A percentile compares a stretch with the other conserved stretches of the same genome.
phyloP scores from a whole-genome alignment of 2,797 vertebrate species.

The Mormyrus hasselquistii region DNA sequence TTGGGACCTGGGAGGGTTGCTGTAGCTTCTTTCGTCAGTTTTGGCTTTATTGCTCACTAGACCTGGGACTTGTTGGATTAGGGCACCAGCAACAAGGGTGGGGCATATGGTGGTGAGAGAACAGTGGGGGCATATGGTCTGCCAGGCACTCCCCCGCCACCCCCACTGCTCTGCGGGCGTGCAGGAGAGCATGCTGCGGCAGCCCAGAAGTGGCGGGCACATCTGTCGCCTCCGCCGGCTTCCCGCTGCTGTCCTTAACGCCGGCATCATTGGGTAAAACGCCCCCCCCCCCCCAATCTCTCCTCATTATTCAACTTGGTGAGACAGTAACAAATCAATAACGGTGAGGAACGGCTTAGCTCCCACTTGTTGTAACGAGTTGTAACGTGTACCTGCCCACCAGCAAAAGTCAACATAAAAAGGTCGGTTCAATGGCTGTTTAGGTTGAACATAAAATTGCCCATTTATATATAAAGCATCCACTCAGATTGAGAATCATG shows the following conservation, averaged over 20 bases:
- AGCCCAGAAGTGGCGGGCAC: conserved; percentile 33
- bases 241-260: conserved; percentile 46
- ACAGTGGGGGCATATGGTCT: conserved; percentile 15
- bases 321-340: conserved; percentile 48
- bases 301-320: conserved; percentile 45
- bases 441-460: neutral
- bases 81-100: conserved; percentile 7
- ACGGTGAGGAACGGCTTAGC: conserved; percentile 37
- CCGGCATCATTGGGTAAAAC: conserved; percentile 46
- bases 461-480: neutral
- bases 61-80: conserved; percentile 34
- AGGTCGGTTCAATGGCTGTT: neutral
- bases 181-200: conserved; percentile 13
- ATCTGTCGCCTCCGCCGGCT: conserved; percentile 41
- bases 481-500: neutral
- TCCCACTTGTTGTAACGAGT: conserved; percentile 38
- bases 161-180: neutral
- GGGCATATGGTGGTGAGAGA: neutral
- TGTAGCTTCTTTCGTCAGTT: conserved; percentile 24
- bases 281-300: conserved; percentile 37
- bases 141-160: neutral
- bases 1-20: conserved; percentile 1
- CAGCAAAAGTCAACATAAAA: conserved; percentile 15
- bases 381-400: conserved; percentile 31
- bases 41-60: conserved; percentile 19